A percentile compares a stretch with the other conserved stretches of the same genome.
Conservation (phyloP, 1,140 invertebrate genomes). For the Chymomyza costata region DNA sequence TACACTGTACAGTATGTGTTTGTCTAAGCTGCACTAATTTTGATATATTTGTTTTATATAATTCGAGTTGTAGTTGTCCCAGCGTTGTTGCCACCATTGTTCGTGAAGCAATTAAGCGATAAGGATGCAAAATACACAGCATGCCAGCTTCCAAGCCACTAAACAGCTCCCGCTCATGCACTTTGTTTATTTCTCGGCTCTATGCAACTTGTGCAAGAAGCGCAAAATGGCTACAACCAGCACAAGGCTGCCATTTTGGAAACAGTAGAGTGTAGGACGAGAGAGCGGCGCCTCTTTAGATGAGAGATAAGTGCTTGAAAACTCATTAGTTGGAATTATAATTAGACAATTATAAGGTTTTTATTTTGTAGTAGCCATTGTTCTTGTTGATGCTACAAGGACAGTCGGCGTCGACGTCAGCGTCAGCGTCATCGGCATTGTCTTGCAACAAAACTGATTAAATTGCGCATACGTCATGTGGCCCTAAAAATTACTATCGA, state of each 20-base stretch:
- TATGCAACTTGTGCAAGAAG: slow-evolving; percentile 38
- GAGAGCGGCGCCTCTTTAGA: slow-evolving; percentile 13
- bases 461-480: slow-evolving; percentile 25
- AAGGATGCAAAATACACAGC: slow-evolving; percentile 61
- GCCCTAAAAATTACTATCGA: neutral
- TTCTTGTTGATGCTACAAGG: slow-evolving; percentile 3
- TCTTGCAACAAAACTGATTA: slow-evolving; percentile 15
- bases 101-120: slow-evolving; percentile 64
- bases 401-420: neutral
- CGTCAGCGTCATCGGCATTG: neutral
- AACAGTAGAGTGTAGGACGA: neutral
- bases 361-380: slow-evolving; percentile 28
- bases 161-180: too few relatives aligned
- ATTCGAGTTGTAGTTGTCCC: slow-evolving; percentile 14
- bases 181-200: too few relatives aligned
- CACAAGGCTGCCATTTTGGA: slow-evolving; percentile 1
- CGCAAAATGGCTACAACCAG: slow-evolving; percentile 30
- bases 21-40: slow-evolving; percentile 21
- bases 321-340: slow-evolving; percentile 68
- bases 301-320: slow-evolving; percentile 65
- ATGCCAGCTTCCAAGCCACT: slow-evolving; percentile 15
- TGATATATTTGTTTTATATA: slow-evolving; percentile 35
- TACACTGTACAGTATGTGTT: slow-evolving; percentile 28
- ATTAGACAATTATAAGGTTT: slow-evolving; percentile 67
- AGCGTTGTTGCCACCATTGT: slow-evolving; percentile 29